phyloP scores from a whole-genome alignment of 2,888 invertebrate species.

The Deroplatys truncata region DNA sequence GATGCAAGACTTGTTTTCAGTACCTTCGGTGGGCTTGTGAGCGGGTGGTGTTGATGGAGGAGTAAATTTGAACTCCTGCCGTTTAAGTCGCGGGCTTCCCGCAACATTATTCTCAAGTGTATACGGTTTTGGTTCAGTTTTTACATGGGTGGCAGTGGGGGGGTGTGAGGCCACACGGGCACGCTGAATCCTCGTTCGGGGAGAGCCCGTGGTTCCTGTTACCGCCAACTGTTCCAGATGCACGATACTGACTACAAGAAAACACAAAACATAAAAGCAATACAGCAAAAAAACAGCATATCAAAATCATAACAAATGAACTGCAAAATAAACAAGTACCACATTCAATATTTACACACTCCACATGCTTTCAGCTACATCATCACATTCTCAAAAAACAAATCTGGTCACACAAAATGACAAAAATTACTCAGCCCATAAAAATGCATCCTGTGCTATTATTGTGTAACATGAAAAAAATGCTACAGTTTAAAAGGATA shows the following conservation, averaged over 20 bases:
- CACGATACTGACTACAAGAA: slow-evolving; percentile 32
- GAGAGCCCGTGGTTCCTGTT: slow-evolving; percentile 23
- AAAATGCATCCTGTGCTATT: too few species aligned
- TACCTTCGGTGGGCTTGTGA: slow-evolving; percentile 23
- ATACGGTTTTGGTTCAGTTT: slow-evolving; percentile 5
- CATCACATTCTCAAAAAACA: neutral
- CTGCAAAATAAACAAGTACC: slow-evolving; percentile 1
- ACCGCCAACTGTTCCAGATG: slow-evolving; percentile 35
- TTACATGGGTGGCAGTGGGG: slow-evolving; percentile 17
- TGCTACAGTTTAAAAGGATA: too few species aligned
- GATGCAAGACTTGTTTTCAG: neutral
- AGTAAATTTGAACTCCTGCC: slow-evolving; percentile 5
- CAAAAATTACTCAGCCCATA: too few species aligned
- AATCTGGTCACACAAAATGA: neutral
- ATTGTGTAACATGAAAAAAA: too few species aligned
- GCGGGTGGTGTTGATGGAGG: slow-evolving; percentile 13
- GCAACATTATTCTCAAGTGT: neutral
- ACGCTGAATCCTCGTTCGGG: slow-evolving; percentile 16
- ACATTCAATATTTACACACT: neutral
- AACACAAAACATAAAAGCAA: slow-evolving; percentile 23
- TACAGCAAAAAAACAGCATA: slow-evolving; percentile 16
- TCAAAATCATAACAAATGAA: slow-evolving; percentile 15
- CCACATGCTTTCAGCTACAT: neutral
- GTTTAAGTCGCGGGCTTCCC: slow-evolving; percentile 18
- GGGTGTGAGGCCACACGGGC: slow-evolving; percentile 14